Evolutionary conservation across 1,140 invertebrate species (phyloP), one percentile per base, ranked within the genome.

Genomic region (Cyclina sinensis): DNA sequence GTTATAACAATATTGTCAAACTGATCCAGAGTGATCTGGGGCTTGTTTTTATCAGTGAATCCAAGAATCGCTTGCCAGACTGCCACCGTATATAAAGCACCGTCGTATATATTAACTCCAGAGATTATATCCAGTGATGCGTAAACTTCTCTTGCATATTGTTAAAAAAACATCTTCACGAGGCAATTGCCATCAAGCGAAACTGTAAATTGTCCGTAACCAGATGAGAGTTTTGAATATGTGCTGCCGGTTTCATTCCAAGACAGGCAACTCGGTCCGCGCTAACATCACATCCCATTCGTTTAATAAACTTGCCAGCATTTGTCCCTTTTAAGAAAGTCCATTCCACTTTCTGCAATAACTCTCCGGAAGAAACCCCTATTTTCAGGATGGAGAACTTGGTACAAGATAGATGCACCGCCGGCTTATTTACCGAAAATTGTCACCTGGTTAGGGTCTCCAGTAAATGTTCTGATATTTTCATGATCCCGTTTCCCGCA

Each of bases 401-500:
- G 92, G 21, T 89, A 82, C 0, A 83, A 48, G 46, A 90, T 74
- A 35, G 89, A 74, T 51, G 70, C 88, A 0, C 82, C 91, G 1
- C 88, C 91, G 7, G 96, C 96, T 0, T 96, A 96, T 94, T 97
- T 97, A 0, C 97, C 97, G 78, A 97, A 95, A 0, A 98, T 92
- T 0, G 97, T 98, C 0, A 98, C 96, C 35, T 96, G 95, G n/a
- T 96, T 94, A 0, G 96, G 95, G 95, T 98, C 97, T 5, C 97
- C 97, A 3, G 97, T 97, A 92, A 98, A 98, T 24, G 96, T 95
- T 24, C 94, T 95, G 51, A 97, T 97, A 94, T 98, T 97, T 79
- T 97, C 96, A 74, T 96, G 95, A 0, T 97, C 95, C 97, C 97
- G 98, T 21, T 97, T 97, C 18, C 95, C 0, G 98, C 98, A 27